Evolutionary conservation across 2,888 invertebrate genomes (phyloP).

Genomic region (Apomyelois bistriatella): DNA sequence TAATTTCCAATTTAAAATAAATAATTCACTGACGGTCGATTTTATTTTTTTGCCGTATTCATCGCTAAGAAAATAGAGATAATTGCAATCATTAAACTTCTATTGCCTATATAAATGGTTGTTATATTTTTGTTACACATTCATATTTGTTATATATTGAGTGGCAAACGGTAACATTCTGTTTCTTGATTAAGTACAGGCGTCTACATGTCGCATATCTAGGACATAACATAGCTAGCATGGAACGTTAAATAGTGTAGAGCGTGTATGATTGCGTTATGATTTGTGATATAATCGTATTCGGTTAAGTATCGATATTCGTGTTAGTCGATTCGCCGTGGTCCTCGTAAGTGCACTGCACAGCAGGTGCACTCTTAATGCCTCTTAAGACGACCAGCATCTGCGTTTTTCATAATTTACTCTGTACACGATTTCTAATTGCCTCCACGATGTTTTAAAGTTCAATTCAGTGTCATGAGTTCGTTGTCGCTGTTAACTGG

Average conservation of each 20-base stretch:
- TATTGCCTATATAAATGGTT: conserved; percentile 34
- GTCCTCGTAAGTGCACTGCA: conserved; percentile 31
- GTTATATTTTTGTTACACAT: conserved; percentile 35
- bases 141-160: conserved; percentile 42
- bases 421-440: conserved; percentile 60
- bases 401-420: conserved; percentile 72
- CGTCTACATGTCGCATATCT: conserved; percentile 68
- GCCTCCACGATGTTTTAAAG: conserved; percentile 47
- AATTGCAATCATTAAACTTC: conserved; percentile 36
- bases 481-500: conserved; percentile 30
- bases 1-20: conserved; percentile 75
- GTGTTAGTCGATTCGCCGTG: conserved; percentile 33
- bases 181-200: conserved; percentile 47
- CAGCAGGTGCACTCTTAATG: conserved; percentile 67
- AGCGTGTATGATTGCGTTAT: conserved; percentile 64
- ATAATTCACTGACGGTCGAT: conserved; percentile 61
- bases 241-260: conserved; percentile 48
- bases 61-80: conserved; percentile 45
- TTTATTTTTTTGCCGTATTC: conserved; percentile 42
- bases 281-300: conserved; percentile 67
- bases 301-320: conserved; percentile 24
- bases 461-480: conserved; percentile 35
- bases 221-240: conserved; percentile 70
- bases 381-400: conserved; percentile 60
- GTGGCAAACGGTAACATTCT: conserved; percentile 32